Evolutionary conservation across 2,888 invertebrate genomes (phyloP).

Genomic region (Stomorhina lunata): DNA sequence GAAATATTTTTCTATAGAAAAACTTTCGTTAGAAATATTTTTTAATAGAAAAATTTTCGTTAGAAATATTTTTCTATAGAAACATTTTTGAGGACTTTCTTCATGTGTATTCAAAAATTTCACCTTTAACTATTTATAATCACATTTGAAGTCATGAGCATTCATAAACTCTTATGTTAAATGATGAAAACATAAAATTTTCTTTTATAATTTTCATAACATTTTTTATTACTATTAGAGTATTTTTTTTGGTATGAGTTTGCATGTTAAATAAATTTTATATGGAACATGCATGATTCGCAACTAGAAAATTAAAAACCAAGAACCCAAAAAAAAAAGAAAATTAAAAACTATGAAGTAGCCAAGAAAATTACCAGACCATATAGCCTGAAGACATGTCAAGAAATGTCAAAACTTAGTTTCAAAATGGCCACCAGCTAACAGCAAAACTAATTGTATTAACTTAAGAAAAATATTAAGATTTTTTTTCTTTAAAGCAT

Average conservation of each 20-base stretch:
- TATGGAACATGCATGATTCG: slow-evolving; percentile 28
- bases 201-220: slow-evolving; percentile 2
- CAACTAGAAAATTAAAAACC: neutral
- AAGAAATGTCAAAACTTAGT: slow-evolving; percentile 34
- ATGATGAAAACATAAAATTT: slow-evolving; percentile 49
- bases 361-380: neutral
- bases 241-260: slow-evolving; percentile 16
- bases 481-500: neutral
- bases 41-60: too few species aligned
- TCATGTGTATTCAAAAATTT: slow-evolving; percentile 5
- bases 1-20: too few species aligned
- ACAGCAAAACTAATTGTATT: neutral
- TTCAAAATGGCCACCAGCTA: slow-evolving; percentile 17
- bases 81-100: too few species aligned
- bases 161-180: slow-evolving; percentile 33
- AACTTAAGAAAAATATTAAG: slow-evolving; percentile 5
- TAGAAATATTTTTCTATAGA: too few species aligned
- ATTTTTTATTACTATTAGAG: neutral
- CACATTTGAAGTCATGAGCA: slow-evolving; percentile 33
- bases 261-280: slow-evolving; percentile 56
- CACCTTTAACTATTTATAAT: slow-evolving; percentile 7
- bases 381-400: slow-evolving; percentile 21
- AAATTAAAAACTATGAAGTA: neutral
- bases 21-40: too few species aligned
- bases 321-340: neutral